Evolutionary conservation across 1,140 invertebrate species (phyloP), one percentile per base, ranked within the genome.

Genomic region (Pogonognathellus flavescens): DNA sequence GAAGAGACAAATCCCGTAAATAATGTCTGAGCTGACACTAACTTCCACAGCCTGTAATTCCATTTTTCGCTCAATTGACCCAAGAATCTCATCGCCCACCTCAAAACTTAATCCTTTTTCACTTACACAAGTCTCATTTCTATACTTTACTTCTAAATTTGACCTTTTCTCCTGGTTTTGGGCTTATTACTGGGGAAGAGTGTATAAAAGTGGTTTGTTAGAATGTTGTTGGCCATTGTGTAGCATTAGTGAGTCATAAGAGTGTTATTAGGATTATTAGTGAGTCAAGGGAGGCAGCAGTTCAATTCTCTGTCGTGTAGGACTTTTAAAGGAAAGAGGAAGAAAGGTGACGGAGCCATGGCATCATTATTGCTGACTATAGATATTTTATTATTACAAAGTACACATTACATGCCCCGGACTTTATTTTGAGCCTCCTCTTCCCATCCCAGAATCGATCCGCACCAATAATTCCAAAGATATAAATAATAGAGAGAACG

Each of bases 51-150:
- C 16, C 76, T 82, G 76, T 85, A 85, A 85, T 81, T 81, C 80
- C 52, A 59, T 55, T 85, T 85, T 85, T 85, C 80, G 76, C 84
- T 85, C 84, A 85, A 85, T 85, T 85, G 84, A 85, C 72, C 83
- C 20, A 72, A 80, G 41, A 70, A 70, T 70, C 57, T 72, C 57
- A 70, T 53, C 53, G 49, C 83, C 83, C 57, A 82, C 57, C 80
- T 82, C 13, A 82, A 82, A 41, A 57, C 25, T 82, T 82, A 82
- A 57, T 82, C 52, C 82, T 80, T 80, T 85, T 85, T 81, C 80
- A 60, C 57, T 20, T 66, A 52, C 18, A 22, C 18, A 49, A 53
- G 14, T 76, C 14, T 52, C 9, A 1, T n/a, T n/a, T 6, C 31
- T 41, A 41, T 3, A 22, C 7, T 62, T 62, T 83, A 3, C 53